Evolutionary conservation across 2,797 vertebrate species (phyloP).

Genomic region (Acipenser oxyrinchus): DNA sequence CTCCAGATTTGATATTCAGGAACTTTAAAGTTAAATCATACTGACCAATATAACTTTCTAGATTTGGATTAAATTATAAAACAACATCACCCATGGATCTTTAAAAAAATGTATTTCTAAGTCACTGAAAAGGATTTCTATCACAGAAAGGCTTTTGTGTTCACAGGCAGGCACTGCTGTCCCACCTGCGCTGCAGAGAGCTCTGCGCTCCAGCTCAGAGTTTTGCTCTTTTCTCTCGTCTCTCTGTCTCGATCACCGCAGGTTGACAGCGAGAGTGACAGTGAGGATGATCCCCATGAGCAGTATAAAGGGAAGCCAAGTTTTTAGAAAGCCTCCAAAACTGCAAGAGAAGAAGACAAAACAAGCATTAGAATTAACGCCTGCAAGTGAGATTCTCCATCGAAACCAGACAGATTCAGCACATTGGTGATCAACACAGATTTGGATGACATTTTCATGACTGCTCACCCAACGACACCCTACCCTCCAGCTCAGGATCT

Average conservation of each 20-base stretch:
- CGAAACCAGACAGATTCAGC: too few species aligned
- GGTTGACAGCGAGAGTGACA: slow-evolving; percentile 70
- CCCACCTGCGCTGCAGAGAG: not conserved
- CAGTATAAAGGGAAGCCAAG: slow-evolving; percentile 89
- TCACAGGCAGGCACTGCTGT: not conserved
- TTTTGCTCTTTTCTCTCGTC: not conserved
- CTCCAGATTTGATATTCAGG: too few species aligned
- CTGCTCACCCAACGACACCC: too few species aligned
- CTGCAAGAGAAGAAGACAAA: slow-evolving; percentile 47
- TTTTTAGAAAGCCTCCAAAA: slow-evolving; percentile 81
- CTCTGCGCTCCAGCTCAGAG: not conserved
- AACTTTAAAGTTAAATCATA: too few species aligned
- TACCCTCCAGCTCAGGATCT: too few species aligned
- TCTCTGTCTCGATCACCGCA: slow-evolving; percentile 56
- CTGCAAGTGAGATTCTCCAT: too few species aligned
- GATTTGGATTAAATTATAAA: too few species aligned
- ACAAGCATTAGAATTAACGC: too few species aligned
- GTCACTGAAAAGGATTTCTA: not conserved
- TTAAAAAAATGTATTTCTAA: not conserved
- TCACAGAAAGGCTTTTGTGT: not conserved
- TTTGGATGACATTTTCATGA: too few species aligned
- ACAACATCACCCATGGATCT: too few species aligned
- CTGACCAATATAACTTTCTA: too few species aligned
- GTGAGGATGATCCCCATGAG: slow-evolving; percentile 71
- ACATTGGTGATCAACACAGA: too few species aligned